Percentiles rank a stretch among this genome's conserved stretches.
Evolutionary conservation across 2,888 invertebrate genomes (phyloP).

Genomic region (Dolichomitus sp.): DNA sequence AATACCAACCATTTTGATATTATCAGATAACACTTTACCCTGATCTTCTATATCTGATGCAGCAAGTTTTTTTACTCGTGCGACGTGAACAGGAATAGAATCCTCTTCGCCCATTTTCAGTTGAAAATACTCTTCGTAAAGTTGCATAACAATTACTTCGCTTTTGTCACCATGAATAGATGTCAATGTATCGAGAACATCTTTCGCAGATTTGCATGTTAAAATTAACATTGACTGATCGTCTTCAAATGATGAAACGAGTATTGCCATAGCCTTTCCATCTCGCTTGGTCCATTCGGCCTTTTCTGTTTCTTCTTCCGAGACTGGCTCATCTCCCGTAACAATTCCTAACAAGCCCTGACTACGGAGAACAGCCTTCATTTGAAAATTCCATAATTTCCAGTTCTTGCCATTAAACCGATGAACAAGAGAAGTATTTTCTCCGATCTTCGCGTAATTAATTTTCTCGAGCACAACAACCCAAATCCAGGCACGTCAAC

Average conservation of each 20-base stretch:
- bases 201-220: conserved; percentile 44
- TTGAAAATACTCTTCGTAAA: conserved; percentile 53
- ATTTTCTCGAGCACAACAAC: too few species aligned
- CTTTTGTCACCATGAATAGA: conserved; percentile 47
- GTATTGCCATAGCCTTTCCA: conserved; percentile 46
- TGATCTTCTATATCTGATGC: conserved; percentile 59
- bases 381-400: conserved; percentile 30
- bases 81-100: conserved; percentile 4
- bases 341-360: conserved; percentile 1
- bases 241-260: conserved; percentile 35
- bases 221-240: conserved; percentile 46
- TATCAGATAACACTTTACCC: conserved; percentile 54
- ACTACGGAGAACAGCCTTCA: conserved; percentile 13
- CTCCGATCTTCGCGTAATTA: neutral
- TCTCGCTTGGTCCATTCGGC: conserved; percentile 15
- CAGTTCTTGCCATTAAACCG: conserved; percentile 12
- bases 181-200: conserved; percentile 34
- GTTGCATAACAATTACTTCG: conserved; percentile 52
- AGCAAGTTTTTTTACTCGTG: conserved; percentile 44
- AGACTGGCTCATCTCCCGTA: neutral
- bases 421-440: neutral
- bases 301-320: conserved; percentile 12
- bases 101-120: conserved; percentile 38
- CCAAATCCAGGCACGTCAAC: too few species aligned
- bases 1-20: conserved; percentile 61